Percentiles rank a stretch among this genome's conserved stretches.
These are phyloP conservation scores for Mesopsocus fuscifrons DNA, from an alignment of 2,888 invertebrate species.

Conservation along the genomic window DNA sequence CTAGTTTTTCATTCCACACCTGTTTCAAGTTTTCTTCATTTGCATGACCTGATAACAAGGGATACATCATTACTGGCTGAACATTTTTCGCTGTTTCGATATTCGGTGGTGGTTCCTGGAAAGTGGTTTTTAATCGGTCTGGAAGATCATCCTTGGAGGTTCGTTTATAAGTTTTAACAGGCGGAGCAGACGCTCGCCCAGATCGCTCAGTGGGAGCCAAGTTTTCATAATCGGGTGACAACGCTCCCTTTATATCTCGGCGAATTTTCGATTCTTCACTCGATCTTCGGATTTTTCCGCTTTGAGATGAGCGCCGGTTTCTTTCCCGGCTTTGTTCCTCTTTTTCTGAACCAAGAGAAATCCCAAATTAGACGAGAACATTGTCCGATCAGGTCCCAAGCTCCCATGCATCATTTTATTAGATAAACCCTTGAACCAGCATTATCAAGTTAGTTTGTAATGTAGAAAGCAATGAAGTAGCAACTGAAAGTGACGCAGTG, in stretches of 20 bases:
- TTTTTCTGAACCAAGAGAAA: slow-evolving; percentile 13
- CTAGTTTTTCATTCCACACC: slow-evolving; percentile 22
- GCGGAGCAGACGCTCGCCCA: background rate
- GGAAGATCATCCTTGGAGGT: slow-evolving; percentile 12
- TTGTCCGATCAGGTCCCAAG: too few species aligned
- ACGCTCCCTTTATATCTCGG: background rate
- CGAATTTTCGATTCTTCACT: slow-evolving; percentile 6
- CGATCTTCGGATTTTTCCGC: slow-evolving; percentile 10
- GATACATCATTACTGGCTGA: background rate
- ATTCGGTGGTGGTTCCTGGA: slow-evolving; percentile 23
- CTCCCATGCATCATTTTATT: too few species aligned
- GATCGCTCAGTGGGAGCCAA: slow-evolving; percentile 2
- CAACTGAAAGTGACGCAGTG: too few species aligned
- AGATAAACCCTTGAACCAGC: too few species aligned
- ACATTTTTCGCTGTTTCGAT: slow-evolving; percentile 21
- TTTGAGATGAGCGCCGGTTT: slow-evolving; percentile 13
- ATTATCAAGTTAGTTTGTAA: too few species aligned
- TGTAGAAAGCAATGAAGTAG: too few species aligned
- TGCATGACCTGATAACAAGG: background rate
- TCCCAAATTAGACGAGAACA: too few species aligned
- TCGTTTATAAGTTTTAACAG: background rate
- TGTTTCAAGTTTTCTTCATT: slow-evolving; percentile 16
- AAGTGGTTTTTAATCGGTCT: slow-evolving; percentile 17
- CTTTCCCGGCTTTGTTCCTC: slow-evolving; percentile 12
- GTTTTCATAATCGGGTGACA: slow-evolving; percentile 15